Base-by-base conservation (phyloP, 53 echinoderm and acorn worm genomes). In the Antedon mediterranea region DNA sequence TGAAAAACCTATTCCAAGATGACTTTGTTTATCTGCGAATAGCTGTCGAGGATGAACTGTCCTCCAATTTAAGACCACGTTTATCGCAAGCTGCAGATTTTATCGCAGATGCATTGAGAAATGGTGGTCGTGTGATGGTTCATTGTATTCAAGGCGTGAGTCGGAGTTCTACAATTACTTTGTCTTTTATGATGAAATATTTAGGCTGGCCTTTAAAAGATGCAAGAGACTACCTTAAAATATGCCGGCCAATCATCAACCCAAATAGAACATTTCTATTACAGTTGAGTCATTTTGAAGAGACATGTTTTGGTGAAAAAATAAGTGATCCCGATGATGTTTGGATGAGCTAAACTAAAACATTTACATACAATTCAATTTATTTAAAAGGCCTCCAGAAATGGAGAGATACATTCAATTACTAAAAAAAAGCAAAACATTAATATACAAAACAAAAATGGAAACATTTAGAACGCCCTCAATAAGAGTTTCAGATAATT, bases 141-240 rank as follows among this genome's bases (percentile, higher is more conserved):
- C 95, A 91, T 80, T 95, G 95, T 75, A 90, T 91, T 28, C 85
- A 85, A 82, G 95, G 95, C 14, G 83, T 87, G 77, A 92, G 91
- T 13, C 83, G 95, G 2, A 95, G 95, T 81, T 92, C 89, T 23
- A 92, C 95, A 0, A 75, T 92, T n/a, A 91, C 91, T 30, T 74
- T 95, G 31, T 80, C 95, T 3, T 95, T 91, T 82, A 78, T 95
- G 30, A 95, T 95, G 91, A 91, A 89, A n/a, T 85, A 95, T 76
- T 86, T 73, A 3, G 86, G 82, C 28, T 86, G 91, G 91, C 85
- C 82, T 30, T 83, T 95, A 3, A 79, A 77, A 37, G 95, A 95
- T 31, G 89, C 86, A 13, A 77, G 84, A 34, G 76, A 71, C 41
- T 91, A 81, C 74, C 75, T 95, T n/a, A 85, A 85, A 79, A 88